phyloP scores from a whole-genome alignment of 92 coral and sea anemone genomes.

The Palythoa caribaeorum region DNA sequence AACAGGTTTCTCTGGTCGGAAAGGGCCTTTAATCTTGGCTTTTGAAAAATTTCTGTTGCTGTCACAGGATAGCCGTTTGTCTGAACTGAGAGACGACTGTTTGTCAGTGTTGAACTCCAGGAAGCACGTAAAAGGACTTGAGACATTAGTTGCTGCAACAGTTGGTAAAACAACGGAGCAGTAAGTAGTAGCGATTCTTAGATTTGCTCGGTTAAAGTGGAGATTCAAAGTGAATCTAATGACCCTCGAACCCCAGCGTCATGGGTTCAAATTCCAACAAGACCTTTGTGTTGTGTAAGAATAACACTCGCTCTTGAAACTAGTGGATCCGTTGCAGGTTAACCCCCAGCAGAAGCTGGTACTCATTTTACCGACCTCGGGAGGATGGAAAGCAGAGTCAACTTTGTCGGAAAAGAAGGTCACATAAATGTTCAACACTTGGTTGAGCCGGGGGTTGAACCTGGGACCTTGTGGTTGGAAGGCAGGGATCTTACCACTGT shows the following conservation, averaged over 20 bases:
- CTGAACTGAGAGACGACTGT: conserved; percentile 33
- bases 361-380: no score
- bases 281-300: no score
- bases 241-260: background rate
- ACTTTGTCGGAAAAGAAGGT: no score
- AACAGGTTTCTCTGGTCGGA: no score
- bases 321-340: no score
- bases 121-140: conserved; percentile 34
- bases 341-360: no score
- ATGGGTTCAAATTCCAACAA: no score
- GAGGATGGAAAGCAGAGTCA: no score
- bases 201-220: background rate
- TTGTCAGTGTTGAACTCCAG: conserved; percentile 28
- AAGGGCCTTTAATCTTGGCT: background rate
- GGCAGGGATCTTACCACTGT: no score
- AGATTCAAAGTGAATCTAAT: background rate
- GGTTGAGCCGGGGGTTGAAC: no score
- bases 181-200: background rate
- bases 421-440: no score
- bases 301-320: no score
- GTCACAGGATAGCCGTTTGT: conserved; percentile 10
- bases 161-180: conserved; percentile 4
- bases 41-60: background rate
- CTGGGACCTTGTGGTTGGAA: background rate
- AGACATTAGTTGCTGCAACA: conserved; percentile 18